These are phyloP conservation scores for Meandrusa payeni DNA, from an alignment of 2,888 invertebrate genomes.

Conservation along the genomic window DNA sequence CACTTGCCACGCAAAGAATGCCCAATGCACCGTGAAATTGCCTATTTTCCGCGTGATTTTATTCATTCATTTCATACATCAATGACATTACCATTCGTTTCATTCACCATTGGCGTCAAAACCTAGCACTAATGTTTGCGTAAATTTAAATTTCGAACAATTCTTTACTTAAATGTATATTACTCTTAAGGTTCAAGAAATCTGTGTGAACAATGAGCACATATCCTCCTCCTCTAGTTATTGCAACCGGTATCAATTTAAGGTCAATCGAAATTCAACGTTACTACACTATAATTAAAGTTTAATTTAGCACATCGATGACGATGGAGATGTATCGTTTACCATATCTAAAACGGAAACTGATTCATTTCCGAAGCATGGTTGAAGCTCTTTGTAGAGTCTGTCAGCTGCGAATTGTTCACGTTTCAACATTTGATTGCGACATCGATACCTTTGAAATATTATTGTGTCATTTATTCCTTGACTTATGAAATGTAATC, in stretches of 20 bases:
- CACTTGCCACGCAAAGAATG: constrained; percentile 63
- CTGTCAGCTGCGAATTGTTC: constrained; percentile 71
- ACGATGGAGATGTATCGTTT: constrained; percentile 64
- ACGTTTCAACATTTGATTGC: constrained; percentile 76
- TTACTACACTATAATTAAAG: constrained; percentile 44
- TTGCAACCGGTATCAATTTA: constrained; percentile 47
- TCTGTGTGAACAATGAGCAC: constrained; percentile 47
- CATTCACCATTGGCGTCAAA: no score
- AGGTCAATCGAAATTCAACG: constrained; percentile 40
- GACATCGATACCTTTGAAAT: constrained; percentile 62
- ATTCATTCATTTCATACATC: constrained; percentile 77
- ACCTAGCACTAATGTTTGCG: no score
- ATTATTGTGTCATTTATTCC: constrained; percentile 30
- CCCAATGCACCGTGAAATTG: constrained; percentile 79
- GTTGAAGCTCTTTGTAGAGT: constrained; percentile 76
- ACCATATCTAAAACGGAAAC: constrained; percentile 71
- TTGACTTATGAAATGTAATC: constrained; percentile 20
- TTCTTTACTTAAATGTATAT: constrained; percentile 14
- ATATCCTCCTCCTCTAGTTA: constrained; percentile 49
- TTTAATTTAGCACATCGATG: constrained; percentile 48
- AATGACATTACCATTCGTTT: constrained; percentile 66
- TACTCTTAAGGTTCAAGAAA: constrained; percentile 47
- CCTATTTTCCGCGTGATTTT: constrained; percentile 79
- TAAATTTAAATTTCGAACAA: no score
- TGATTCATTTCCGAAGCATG: constrained; percentile 80